Conservation (phyloP, 2,797 vertebrate genomes). For the Alfaro cultratus region DNA sequence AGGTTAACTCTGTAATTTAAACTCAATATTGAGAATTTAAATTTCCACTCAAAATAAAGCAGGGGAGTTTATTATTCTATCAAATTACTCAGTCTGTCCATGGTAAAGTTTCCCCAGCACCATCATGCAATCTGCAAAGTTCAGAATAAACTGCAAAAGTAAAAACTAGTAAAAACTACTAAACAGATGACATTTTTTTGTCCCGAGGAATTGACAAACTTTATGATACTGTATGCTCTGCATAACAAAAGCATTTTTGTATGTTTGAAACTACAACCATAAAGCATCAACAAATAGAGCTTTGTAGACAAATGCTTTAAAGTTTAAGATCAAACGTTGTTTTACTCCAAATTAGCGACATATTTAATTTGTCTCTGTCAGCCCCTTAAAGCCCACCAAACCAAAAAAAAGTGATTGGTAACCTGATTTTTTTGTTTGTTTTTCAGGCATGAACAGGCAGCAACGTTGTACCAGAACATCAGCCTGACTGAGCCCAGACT, state of each 20-base stretch:
- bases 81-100: background rate
- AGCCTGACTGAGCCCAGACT: conserved; percentile 90
- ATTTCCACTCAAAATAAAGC: background rate
- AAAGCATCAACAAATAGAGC: background rate
- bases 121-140: background rate
- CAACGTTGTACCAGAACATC: conserved; percentile 94
- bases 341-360: background rate
- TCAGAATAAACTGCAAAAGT: background rate
- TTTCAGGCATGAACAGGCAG: conserved; percentile 88
- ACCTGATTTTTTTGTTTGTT: conserved; percentile 9
- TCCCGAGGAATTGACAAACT: background rate
- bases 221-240: background rate
- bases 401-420: background rate
- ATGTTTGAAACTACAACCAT: background rate
- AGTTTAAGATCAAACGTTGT: background rate
- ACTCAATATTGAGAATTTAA: background rate
- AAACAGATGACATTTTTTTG: background rate
- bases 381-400: background rate
- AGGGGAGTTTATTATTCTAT: background rate
- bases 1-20: background rate
- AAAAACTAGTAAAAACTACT: background rate
- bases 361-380: background rate
- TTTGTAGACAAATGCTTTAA: background rate
- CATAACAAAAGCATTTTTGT: background rate
- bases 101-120: background rate